phyloP scores from a whole-genome alignment of 2,888 invertebrate species.

The Euzophera pinguis region DNA sequence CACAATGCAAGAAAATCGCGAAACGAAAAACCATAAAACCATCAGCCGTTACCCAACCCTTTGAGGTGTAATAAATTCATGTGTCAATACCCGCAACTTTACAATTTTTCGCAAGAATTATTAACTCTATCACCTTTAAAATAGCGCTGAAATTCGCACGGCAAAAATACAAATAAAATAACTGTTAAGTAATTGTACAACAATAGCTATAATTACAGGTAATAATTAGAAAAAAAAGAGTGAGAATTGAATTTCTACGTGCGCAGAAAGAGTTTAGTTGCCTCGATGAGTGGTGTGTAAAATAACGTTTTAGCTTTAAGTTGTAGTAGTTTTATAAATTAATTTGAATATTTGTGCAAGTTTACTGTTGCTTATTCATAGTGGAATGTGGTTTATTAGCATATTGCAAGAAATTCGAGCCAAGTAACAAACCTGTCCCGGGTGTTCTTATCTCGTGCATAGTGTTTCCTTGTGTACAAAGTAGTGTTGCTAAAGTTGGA shows the following conservation, averaged over 20 bases:
- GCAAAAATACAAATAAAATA: conserved; percentile 27
- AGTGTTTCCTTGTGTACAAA: neutral
- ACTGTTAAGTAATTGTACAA: conserved; percentile 63
- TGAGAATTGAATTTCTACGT: neutral
- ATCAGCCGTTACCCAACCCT: conserved; percentile 70
- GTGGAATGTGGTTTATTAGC: conserved; percentile 12
- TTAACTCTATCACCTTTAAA: conserved; percentile 24
- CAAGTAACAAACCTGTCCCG: neutral
- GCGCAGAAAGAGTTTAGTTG: neutral
- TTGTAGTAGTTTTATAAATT: neutral
- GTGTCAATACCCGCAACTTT: conserved; percentile 40
- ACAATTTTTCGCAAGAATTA: conserved; percentile 15
- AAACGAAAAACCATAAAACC: conserved; percentile 71
- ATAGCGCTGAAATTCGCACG: conserved; percentile 25
- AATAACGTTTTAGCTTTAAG: neutral
- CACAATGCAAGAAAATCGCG: conserved; percentile 71
- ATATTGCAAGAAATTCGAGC: conserved; percentile 4
- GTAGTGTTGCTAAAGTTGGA: neutral
- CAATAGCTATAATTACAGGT: conserved; percentile 54
- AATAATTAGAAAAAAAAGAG: conserved; percentile 57
- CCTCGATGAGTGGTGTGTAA: neutral
- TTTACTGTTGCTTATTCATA: conserved; percentile 39
- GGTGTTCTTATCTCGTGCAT: conserved; percentile 6
- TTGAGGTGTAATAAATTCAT: conserved; percentile 71
- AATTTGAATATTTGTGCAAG: conserved; percentile 26